Conservation (phyloP, 2,797 vertebrate genomes). For the Poeciliopsis turneri region DNA sequence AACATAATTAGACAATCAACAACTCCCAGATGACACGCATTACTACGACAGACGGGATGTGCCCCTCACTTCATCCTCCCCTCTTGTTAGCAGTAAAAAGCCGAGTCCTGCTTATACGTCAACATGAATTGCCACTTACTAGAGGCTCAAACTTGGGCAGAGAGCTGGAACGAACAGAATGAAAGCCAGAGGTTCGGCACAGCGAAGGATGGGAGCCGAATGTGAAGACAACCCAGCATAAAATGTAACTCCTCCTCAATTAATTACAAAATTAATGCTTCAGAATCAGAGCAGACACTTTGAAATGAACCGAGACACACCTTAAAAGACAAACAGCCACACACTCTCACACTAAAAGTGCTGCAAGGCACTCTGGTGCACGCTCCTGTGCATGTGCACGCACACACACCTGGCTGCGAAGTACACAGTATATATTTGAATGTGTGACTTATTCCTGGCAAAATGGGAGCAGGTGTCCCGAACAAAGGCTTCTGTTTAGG, state of each 20-base stretch:
- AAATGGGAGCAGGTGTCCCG: conserved; percentile 44
- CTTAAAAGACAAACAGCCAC: conserved; percentile 55
- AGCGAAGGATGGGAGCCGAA: conserved; percentile 26
- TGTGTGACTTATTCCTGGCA: conserved; percentile 36
- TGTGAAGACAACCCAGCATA: conserved; percentile 27
- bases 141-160: conserved; percentile 38
- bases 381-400: conserved; percentile 3
- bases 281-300: conserved; percentile 67
- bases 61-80: conserved; percentile 49
- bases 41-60: conserved; percentile 57
- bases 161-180: conserved; percentile 26
- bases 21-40: conserved; percentile 64
- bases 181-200: conserved; percentile 23
- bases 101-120: conserved; percentile 33
- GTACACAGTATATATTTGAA: conserved; percentile 24
- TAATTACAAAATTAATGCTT: conserved; percentile 77
- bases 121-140: conserved; percentile 61
- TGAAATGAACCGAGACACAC: conserved; percentile 73
- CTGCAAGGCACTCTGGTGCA: conserved; percentile 18
- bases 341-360: conserved; percentile 15
- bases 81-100: conserved; percentile 55
- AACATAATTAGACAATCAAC: conserved; percentile 83
- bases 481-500: conserved; percentile 24
- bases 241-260: conserved; percentile 52
- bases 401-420: conserved; percentile 46